A percentile compares a stretch with the other conserved stretches of the same genome.
These are phyloP conservation scores for Pegea sp. DNA, from an alignment of 23 tunicate species.

Conservation along the genomic window DNA sequence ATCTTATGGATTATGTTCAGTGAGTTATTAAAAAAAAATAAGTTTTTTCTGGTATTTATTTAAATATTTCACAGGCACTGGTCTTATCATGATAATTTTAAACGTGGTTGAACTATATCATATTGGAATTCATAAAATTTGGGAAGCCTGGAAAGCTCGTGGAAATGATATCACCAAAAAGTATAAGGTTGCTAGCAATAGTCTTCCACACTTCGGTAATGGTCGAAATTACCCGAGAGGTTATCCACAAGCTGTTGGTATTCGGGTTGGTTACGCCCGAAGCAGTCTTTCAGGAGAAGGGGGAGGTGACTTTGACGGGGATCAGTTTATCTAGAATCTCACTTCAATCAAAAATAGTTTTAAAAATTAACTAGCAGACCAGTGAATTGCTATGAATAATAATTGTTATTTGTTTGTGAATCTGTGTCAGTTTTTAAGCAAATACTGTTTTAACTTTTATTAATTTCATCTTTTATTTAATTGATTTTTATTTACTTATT, in stretches of 20 bases:
- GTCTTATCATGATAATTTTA: constrained; percentile 66
- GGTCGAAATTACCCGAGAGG: constrained; percentile 70
- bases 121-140: constrained; percentile 45
- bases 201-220: constrained; percentile 12
- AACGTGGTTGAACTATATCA: constrained; percentile 83
- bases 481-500: too few relatives aligned
- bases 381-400: too few relatives aligned
- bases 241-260: constrained; percentile 93
- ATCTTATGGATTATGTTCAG: constrained; percentile 95
- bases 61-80: constrained; percentile 28
- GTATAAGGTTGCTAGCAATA: constrained; percentile 11
- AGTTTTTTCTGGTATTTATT: background rate
- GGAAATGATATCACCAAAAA: constrained; percentile 95
- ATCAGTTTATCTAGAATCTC: constrained; percentile 63
- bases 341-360: too few relatives aligned
- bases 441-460: too few relatives aligned
- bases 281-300: constrained; percentile 90
- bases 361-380: too few relatives aligned
- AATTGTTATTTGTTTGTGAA: too few relatives aligned
- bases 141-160: constrained; percentile 80
- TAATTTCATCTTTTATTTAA: too few relatives aligned
- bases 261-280: constrained; percentile 87
- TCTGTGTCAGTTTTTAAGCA: too few relatives aligned
- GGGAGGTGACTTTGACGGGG: constrained; percentile 88
- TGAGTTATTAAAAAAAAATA: constrained; percentile 9